Evolutionary conservation across 2,113 vertebrate species (phyloP).

Genomic region (Anser brachyrhynchus): DNA sequence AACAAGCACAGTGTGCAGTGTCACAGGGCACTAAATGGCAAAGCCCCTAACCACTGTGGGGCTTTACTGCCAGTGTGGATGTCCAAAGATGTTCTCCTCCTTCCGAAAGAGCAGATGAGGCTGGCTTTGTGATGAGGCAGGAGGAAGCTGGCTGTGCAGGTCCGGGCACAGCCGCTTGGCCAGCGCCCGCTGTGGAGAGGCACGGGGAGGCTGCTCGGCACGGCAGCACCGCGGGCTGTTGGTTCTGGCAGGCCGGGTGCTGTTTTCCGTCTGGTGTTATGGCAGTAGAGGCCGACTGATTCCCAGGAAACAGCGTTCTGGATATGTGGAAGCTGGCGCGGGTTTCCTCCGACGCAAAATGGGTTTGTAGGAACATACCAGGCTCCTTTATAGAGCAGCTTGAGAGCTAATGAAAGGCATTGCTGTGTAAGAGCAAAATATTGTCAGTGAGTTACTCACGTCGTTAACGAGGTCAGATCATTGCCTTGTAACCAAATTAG

Average conservation of each 20-base stretch:
- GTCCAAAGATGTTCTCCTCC: background rate
- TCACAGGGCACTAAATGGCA: background rate
- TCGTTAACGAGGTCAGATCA: background rate
- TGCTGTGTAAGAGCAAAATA: background rate
- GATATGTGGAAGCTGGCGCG: background rate
- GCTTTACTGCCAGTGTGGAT: background rate
- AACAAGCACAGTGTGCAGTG: background rate
- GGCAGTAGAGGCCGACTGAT: background rate
- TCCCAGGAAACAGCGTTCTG: background rate
- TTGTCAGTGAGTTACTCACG: background rate
- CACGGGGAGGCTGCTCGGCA: background rate
- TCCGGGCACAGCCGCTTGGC: background rate
- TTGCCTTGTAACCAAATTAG: slow-evolving; percentile 23
- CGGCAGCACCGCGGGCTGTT: fast-evolving
- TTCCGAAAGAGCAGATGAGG: background rate
- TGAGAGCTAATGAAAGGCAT: background rate
- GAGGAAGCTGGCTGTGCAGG: background rate
- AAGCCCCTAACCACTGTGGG: background rate
- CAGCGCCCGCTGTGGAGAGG: background rate
- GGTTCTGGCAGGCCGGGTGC: background rate
- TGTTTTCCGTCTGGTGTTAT: background rate
- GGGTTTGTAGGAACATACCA: background rate
- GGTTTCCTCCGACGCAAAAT: background rate
- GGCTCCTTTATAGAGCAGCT: slow-evolving; percentile 8
- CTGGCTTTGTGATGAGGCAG: background rate